Evolutionary conservation across 2,888 invertebrate species (phyloP), one percentile per base, ranked within the genome.

Genomic region (Diloba caeruleocephala): DNA sequence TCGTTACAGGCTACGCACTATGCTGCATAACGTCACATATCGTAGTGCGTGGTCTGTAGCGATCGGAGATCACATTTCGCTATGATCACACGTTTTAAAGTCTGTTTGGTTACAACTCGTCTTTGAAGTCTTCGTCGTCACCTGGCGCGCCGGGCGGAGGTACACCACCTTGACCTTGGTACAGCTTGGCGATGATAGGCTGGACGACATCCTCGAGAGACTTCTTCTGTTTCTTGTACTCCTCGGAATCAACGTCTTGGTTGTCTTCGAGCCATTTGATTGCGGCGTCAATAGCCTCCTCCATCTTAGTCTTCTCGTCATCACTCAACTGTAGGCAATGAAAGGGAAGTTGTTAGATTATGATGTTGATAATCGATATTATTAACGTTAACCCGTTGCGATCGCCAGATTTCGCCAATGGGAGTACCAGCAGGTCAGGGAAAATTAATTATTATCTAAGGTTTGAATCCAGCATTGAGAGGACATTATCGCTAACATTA

Each of bases 231-330:
- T 97, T 97, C 89, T 98, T 98, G 93, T 97, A 98, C 54, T 98
- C 98, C 75, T 98, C 98, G 0, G 97, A 95, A 57, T 98, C 98
- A 0, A 97, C 97, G 78, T 98, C 98, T 78, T 97, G 97, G 91
- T 99, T 99, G 71, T 97, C 96, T 89, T 99, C 99, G 64, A 99
- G 94, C 99, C 99, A 99, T 82, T 99, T 98, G 88, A 99, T 99
- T 69, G 98, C 97, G 74, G 98, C 98, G 55, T 99, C 98, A 68
- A 99, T 97, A n/a, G 97, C 98, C 76, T 97, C 96, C 83, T 99
- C 98, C 95, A 99, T 97, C 82, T 98, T 99, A 4, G 96, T 92
- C 88, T 99, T 99, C 73, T 99, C 99, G 0, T 97, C 97, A 15
- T 97, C 98, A 52, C 96, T 96, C 89, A 95, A 80, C 84, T 88